Conservation (phyloP, 2,888 invertebrate species). For the Dinocampus coccinellae region DNA sequence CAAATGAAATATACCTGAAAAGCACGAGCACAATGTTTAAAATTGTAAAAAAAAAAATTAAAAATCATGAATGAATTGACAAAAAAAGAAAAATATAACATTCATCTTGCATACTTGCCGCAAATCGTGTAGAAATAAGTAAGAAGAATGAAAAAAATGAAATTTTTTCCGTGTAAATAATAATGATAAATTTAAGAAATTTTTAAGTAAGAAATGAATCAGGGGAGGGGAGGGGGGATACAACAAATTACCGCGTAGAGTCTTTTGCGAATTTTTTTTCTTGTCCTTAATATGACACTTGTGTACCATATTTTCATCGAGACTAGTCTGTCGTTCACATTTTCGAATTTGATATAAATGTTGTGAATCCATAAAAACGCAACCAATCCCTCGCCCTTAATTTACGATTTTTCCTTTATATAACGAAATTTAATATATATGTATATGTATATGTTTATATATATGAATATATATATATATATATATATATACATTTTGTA, state of each 20-base stretch:
- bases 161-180: slow-evolving; percentile 46
- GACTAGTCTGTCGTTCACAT: slow-evolving; percentile 55
- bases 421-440: slow-evolving; percentile 38
- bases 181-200: slow-evolving; percentile 31
- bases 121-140: slow-evolving; percentile 45
- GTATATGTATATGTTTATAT: slow-evolving; percentile 38
- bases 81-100: neutral
- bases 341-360: slow-evolving; percentile 47
- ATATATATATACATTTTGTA: slow-evolving; percentile 66
- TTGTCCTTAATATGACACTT: slow-evolving; percentile 49
- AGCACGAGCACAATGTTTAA: slow-evolving; percentile 5
- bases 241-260: slow-evolving; percentile 50
- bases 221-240: slow-evolving; percentile 27
- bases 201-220: slow-evolving; percentile 23
- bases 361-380: slow-evolving; percentile 44
- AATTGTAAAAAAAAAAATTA: slow-evolving; percentile 15
- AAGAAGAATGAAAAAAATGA: slow-evolving; percentile 6
- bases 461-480: slow-evolving; percentile 46
- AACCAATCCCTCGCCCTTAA: slow-evolving; percentile 7
- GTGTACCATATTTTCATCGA: slow-evolving; percentile 59
- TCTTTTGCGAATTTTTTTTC: slow-evolving; percentile 48
- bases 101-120: slow-evolving; percentile 44
- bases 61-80: slow-evolving; percentile 14
- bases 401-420: slow-evolving; percentile 38
- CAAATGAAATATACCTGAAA: slow-evolving; percentile 29